These are phyloP conservation scores for Squalus acanthias DNA, from an alignment of 2,797 vertebrate genomes.

Conservation along the genomic window DNA sequence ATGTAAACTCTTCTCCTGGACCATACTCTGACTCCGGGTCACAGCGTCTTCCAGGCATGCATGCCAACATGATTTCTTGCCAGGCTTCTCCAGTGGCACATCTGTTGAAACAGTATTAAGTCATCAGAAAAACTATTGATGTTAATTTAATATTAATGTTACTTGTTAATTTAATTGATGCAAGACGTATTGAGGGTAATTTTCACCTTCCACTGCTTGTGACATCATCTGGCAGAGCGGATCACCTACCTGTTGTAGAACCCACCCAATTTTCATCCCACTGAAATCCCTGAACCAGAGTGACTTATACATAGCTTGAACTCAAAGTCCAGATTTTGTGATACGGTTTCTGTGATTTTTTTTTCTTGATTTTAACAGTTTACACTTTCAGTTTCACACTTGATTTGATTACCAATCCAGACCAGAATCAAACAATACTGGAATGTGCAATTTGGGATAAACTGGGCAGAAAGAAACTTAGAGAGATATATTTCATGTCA, in stretches of 20 bases:
- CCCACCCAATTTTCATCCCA: background rate
- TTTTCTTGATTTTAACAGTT: background rate
- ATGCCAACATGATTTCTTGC: slow-evolving; percentile 98
- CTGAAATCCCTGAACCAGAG: background rate
- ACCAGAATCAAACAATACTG: too few relatives aligned
- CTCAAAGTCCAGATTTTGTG: background rate
- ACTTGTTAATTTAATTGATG: background rate
- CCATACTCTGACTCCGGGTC: slow-evolving; percentile 88
- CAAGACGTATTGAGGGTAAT: background rate
- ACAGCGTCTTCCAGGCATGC: slow-evolving; percentile 86
- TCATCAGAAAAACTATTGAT: background rate
- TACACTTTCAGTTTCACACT: background rate
- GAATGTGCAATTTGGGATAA: too few relatives aligned
- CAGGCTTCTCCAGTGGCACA: slow-evolving; percentile 97
- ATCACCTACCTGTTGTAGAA: background rate
- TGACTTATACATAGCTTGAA: background rate
- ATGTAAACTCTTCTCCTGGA: slow-evolving; percentile 85
- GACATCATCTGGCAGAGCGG: background rate
- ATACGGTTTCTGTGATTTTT: background rate
- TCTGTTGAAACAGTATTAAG: slow-evolving; percentile 52
- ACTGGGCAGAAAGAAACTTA: too few relatives aligned
- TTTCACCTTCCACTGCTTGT: background rate
- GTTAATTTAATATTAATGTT: background rate
- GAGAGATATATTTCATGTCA: too few relatives aligned
- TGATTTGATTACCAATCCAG: too few relatives aligned